A percentile compares a stretch with the other conserved stretches of the same genome.
Conservation (phyloP, 2,888 invertebrate species). For the Ormyrus labotus region DNA sequence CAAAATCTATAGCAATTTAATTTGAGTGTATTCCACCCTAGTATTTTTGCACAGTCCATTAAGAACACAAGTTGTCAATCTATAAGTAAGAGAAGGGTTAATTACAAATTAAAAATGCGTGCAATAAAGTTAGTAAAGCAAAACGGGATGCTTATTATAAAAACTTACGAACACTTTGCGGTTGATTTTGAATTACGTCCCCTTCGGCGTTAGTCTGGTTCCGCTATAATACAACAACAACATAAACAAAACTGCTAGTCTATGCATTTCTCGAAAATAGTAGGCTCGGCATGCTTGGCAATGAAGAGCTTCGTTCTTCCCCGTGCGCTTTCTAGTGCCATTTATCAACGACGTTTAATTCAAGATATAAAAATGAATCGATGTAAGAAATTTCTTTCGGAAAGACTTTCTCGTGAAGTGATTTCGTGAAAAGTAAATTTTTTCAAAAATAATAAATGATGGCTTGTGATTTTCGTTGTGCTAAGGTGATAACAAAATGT, state of each 20-base stretch:
- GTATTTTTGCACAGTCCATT: not conserved
- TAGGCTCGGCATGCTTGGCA: constrained; percentile 67
- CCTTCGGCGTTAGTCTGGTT: constrained; percentile 71
- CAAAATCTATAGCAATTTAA: not conserved
- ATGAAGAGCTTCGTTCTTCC: constrained; percentile 58
- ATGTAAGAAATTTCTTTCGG: not conserved
- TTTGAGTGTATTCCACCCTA: too few relatives aligned
- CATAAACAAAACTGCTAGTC: constrained; percentile 74
- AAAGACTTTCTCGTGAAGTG: constrained; percentile 4
- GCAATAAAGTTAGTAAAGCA: constrained; percentile 41
- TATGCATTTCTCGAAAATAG: constrained; percentile 62
- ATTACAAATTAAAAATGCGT: constrained; percentile 2
- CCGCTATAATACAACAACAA: constrained; percentile 76
- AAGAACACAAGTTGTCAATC: not conserved
- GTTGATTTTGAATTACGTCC: constrained; percentile 73
- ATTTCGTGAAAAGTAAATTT: constrained; percentile 11
- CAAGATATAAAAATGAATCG: not conserved
- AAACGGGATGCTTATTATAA: constrained; percentile 60
- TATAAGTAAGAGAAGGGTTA: not conserved
- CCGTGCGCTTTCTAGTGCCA: constrained; percentile 15
- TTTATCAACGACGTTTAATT: constrained; percentile 6
- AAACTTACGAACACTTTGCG: constrained; percentile 72
- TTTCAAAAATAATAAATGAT: constrained; percentile 23
- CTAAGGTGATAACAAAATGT: constrained; percentile 32
- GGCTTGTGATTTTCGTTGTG: constrained; percentile 37